These are phyloP conservation scores for Sesia apiformis DNA, from an alignment of 2,888 invertebrate genomes.

Conservation along the genomic window DNA sequence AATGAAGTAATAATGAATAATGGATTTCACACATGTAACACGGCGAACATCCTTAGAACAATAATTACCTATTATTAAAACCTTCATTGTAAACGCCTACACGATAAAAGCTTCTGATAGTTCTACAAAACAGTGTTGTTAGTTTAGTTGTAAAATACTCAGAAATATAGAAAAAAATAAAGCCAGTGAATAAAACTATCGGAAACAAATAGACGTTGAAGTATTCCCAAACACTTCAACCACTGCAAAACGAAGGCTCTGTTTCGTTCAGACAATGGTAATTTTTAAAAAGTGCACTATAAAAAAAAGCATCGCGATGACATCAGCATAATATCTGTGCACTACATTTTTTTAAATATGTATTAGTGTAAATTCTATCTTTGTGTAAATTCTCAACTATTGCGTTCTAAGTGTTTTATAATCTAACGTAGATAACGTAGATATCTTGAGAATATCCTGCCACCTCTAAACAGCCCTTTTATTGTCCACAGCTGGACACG, in stretches of 20 bases:
- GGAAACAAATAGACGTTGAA: conserved; percentile 4
- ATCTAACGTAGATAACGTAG: too few species aligned
- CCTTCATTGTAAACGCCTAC: not conserved
- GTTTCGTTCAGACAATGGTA: not conserved
- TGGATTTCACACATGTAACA: not conserved
- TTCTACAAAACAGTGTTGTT: too few species aligned
- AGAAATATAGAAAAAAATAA: conserved; percentile 9
- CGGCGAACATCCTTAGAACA: not conserved
- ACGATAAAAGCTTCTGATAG: too few species aligned
- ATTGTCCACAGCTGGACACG: too few species aligned
- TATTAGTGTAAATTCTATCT: too few species aligned
- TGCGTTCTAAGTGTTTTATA: too few species aligned
- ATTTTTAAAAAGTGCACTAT: not conserved
- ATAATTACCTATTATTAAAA: not conserved
- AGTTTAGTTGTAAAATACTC: too few species aligned
- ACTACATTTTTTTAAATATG: too few species aligned
- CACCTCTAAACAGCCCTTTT: too few species aligned
- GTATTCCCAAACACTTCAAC: not conserved
- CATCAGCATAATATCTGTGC: too few species aligned
- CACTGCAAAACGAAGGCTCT: not conserved
- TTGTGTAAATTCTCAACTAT: too few species aligned
- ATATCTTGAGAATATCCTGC: too few species aligned
- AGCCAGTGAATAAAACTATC: conserved; percentile 7
- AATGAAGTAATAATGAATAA: conserved; percentile 1
- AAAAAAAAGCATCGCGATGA: not conserved